These are phyloP conservation scores for Liopterus haemorrhoidalis DNA, from an alignment of 2,888 invertebrate species.

Conservation along the genomic window DNA sequence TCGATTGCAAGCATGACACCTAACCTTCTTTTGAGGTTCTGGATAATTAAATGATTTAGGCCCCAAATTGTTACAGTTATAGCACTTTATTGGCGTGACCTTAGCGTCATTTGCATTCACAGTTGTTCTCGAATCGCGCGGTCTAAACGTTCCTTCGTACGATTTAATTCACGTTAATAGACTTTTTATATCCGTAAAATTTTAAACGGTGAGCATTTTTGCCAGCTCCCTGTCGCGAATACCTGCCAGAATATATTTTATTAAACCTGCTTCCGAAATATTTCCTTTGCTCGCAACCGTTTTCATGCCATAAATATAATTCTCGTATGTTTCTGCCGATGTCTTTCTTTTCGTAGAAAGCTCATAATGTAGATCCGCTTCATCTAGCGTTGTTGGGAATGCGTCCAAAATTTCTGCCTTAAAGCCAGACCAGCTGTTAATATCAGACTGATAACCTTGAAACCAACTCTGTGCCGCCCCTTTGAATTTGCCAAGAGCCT, in stretches of 20 bases:
- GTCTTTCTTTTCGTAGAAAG: slow-evolving; percentile 11
- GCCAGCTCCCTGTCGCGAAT: too few species aligned
- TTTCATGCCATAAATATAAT: slow-evolving; percentile 17
- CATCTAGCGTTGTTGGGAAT: slow-evolving; percentile 17
- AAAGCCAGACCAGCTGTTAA: slow-evolving; percentile 10
- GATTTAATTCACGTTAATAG: too few species aligned
- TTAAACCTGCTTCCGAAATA: slow-evolving; percentile 4
- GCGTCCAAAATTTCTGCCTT: slow-evolving; percentile 1
- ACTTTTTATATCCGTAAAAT: too few species aligned
- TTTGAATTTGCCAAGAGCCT: slow-evolving; percentile 26
- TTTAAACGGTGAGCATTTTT: too few species aligned
- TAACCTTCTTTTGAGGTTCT: too few species aligned
- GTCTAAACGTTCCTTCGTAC: too few species aligned
- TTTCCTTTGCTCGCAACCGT: slow-evolving; percentile 14
- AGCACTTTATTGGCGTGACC: too few species aligned
- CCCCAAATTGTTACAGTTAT: too few species aligned
- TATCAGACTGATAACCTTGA: slow-evolving; percentile 15
- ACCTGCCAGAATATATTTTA: slow-evolving; percentile 22
- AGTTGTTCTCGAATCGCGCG: too few species aligned
- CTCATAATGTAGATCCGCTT: slow-evolving; percentile 14
- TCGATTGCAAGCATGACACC: too few species aligned
- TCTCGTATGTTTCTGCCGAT: slow-evolving; percentile 13
- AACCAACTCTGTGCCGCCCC: slow-evolving; percentile 31
- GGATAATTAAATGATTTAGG: too few species aligned
- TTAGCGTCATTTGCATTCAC: too few species aligned